These are phyloP conservation scores for Rafetus swinhoei DNA, from an alignment of 2,113 vertebrate genomes.

Conservation along the genomic window DNA sequence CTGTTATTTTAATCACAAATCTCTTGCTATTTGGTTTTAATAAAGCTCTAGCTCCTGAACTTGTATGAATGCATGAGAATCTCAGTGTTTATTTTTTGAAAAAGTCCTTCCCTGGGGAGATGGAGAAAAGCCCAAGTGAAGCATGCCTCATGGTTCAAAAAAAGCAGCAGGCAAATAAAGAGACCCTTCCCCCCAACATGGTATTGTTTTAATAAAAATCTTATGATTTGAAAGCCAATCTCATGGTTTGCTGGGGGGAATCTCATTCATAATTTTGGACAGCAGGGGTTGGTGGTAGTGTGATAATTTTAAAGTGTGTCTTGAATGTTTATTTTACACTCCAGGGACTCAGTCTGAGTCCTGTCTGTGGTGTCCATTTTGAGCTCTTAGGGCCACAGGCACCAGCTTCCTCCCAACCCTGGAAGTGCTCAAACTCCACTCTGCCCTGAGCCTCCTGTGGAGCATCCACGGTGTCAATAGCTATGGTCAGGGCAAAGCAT, in stretches of 20 bases:
- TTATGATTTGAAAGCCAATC: not conserved
- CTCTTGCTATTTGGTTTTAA: fast-evolving
- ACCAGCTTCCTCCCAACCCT: too few relatives aligned
- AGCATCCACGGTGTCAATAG: too few relatives aligned
- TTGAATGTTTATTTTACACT: not conserved
- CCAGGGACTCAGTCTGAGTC: not conserved
- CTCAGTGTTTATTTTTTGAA: not conserved
- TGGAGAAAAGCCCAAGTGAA: not conserved
- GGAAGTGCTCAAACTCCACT: too few relatives aligned
- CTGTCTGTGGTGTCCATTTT: not conserved
- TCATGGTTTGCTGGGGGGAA: not conserved
- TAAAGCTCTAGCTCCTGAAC: fast-evolving
- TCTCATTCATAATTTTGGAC: fast-evolving
- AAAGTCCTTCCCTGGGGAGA: not conserved
- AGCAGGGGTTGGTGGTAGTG: not conserved
- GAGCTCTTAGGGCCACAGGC: not conserved
- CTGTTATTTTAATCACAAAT: fast-evolving
- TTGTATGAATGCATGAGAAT: fast-evolving
- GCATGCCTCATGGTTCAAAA: not conserved
- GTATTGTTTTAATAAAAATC: not conserved
- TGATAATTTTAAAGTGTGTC: not conserved
- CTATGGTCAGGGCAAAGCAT: not conserved
- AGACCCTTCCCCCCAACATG: not conserved
- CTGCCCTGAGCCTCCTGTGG: too few relatives aligned
- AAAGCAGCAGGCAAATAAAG: not conserved